Evolutionary conservation across 1,140 invertebrate genomes (phyloP), one percentile per base, ranked within the genome.

Genomic region (Homarus americanus): DNA sequence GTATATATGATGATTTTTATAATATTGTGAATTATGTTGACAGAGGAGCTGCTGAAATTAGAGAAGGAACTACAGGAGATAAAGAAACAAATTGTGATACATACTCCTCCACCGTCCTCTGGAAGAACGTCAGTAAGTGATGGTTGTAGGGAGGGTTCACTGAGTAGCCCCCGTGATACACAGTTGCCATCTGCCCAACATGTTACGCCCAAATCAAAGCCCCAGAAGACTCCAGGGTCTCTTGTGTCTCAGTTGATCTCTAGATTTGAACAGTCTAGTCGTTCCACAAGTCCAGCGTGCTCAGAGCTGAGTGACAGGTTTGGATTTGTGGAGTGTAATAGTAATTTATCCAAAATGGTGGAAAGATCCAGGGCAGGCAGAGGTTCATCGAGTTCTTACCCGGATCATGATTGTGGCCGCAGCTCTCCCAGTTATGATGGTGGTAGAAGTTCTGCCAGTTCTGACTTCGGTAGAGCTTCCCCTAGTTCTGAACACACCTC

Each of bases 21-120:
- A n/a, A n/a, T n/a, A n/a, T n/a, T n/a, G n/a, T 10, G 1, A 49
- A 58, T 17, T 58, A 58, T 69, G 1, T 69, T 69, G 24, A 4
- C 83, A 85, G 83, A 85, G 40, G 83, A 85, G 24, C 34, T 85
- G 69, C 15, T 85, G n/a, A 85, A 49, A 17, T 49, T 85, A 17
- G 83, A 75, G 34, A 85, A 12, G 9, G 44, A 85, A 40, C 44
- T 85, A 40, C 69, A 85, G 41, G 83, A 49, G 34, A 49, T 85
- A 24, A 28, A 4, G 24, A 69, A 20, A 32, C 15, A 73, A 34
- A 28, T 20, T 9, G n/a, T 34, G 20, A 53, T 40, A 4, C 69
- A 85, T 9, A 44, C 40, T 2, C 44, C n/a, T 3, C 36, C 79
- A 2, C 28, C 2, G 5, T 34, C 83, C n/a, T 32, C n/a, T 32